A percentile compares a stretch with the other conserved stretches of the same genome.
Evolutionary conservation across 2,797 vertebrate species (phyloP).

Genomic region (Mus caroli): DNA sequence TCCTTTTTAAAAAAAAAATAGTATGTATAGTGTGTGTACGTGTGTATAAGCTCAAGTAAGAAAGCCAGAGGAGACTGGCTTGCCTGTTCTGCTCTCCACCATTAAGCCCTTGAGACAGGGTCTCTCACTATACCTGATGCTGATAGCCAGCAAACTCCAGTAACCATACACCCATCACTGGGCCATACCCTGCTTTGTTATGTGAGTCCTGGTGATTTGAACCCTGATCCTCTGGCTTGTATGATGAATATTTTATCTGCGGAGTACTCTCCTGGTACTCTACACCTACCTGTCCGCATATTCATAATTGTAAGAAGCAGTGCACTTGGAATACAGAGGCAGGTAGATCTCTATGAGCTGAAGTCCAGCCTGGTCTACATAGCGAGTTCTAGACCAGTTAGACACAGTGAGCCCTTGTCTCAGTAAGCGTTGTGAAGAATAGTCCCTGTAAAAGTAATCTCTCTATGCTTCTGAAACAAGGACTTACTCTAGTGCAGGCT

Average conservation of each 20-base stretch:
- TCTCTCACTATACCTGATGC: neutral
- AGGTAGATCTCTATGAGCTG: neutral
- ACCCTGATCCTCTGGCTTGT: neutral
- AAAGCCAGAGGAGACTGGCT: neutral
- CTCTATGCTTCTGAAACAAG: neutral
- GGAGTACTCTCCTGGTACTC: neutral
- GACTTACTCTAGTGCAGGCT: neutral
- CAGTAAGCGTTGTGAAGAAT: neutral
- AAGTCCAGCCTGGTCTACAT: neutral
- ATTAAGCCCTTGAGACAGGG: neutral
- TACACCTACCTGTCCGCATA: neutral
- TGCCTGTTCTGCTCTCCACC: neutral
- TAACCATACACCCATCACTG: neutral
- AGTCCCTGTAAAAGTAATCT: neutral
- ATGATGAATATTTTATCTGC: neutral
- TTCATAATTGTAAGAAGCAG: constrained; percentile 26
- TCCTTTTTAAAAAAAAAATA: neutral
- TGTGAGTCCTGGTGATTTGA: neutral
- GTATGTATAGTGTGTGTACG: neutral
- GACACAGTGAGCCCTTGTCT: neutral
- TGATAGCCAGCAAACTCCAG: neutral
- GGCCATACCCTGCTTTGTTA: neutral
- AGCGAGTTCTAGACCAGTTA: neutral
- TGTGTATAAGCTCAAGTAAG: neutral
- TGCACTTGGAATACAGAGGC: neutral